Conservation (phyloP, 1,140 invertebrate genomes). For the Drosophila carrolli region DNA sequence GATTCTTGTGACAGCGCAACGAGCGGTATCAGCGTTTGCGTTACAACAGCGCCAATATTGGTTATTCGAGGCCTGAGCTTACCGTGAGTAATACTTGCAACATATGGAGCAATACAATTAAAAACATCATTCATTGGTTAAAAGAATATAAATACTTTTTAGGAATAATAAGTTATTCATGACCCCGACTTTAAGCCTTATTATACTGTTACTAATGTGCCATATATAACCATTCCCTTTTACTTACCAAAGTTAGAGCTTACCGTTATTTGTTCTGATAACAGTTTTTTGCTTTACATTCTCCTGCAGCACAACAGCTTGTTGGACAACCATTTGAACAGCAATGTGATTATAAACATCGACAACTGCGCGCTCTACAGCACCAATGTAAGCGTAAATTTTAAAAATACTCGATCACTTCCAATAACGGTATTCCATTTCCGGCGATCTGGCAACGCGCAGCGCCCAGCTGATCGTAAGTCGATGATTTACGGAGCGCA, state of each 20-base stretch:
- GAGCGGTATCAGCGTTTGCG: constrained; percentile 76
- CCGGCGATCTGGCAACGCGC: constrained; percentile 47
- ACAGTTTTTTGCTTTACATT: neutral
- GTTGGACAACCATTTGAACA: constrained; percentile 66
- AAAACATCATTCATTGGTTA: neutral
- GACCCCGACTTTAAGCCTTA: neutral
- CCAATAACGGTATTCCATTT: constrained; percentile 7
- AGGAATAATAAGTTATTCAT: no score
- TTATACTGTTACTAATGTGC: no score
- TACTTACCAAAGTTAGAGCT: no score
- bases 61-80: constrained; percentile 49
- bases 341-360: constrained; percentile 73
- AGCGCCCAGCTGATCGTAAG: constrained; percentile 46
- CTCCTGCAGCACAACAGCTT: constrained; percentile 54
- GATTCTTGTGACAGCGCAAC: constrained; percentile 75
- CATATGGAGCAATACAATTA: constrained; percentile 13
- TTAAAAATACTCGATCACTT: neutral
- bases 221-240: no score
- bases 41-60: constrained; percentile 60
- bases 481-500: constrained; percentile 49
- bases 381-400: constrained; percentile 50
- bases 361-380: constrained; percentile 68
- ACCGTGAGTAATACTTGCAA: constrained; percentile 42
- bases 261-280: no score
- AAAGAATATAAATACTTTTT: neutral